A percentile compares a stretch with the other conserved stretches of the same genome.
phyloP scores from a whole-genome alignment of 2,797 vertebrate species.

The Scleropages formosus region DNA sequence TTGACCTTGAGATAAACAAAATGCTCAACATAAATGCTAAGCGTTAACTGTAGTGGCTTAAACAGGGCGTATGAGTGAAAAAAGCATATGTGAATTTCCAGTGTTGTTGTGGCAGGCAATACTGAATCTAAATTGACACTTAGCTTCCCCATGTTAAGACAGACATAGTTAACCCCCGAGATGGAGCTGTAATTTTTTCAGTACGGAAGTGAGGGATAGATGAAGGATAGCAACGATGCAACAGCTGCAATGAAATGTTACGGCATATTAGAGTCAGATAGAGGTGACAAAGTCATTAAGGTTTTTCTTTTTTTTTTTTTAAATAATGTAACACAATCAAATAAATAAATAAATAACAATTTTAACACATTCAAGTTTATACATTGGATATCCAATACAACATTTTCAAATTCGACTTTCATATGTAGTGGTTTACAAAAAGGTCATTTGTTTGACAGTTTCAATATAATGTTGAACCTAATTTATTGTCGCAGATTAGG shows the following conservation, averaged over 20 bases:
- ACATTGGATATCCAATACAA: no score
- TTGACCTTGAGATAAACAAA: slow-evolving; percentile 22
- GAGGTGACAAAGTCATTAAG: no score
- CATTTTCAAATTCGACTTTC: no score
- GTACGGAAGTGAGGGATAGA: background rate
- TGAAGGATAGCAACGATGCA: background rate
- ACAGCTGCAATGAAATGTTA: background rate
- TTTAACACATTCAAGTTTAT: no score
- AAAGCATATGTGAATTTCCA: background rate
- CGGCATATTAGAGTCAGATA: background rate
- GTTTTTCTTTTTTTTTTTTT: no score
- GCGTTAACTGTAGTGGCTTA: slow-evolving; percentile 20
- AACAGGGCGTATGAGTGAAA: background rate
- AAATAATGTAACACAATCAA: no score
- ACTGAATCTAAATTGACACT: slow-evolving; percentile 6
- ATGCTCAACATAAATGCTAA: slow-evolving; percentile 9
- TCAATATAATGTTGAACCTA: no score
- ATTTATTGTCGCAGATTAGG: no score
- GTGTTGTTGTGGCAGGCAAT: background rate
- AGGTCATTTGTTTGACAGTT: no score
- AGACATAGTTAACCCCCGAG: background rate
- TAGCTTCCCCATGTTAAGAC: slow-evolving; percentile 10
- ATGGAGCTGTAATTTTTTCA: background rate
- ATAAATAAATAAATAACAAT: no score
- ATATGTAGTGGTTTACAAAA: no score